Base-by-base conservation (phyloP, 92 coral and sea anemone species). In the Virgularia gustaviana region DNA sequence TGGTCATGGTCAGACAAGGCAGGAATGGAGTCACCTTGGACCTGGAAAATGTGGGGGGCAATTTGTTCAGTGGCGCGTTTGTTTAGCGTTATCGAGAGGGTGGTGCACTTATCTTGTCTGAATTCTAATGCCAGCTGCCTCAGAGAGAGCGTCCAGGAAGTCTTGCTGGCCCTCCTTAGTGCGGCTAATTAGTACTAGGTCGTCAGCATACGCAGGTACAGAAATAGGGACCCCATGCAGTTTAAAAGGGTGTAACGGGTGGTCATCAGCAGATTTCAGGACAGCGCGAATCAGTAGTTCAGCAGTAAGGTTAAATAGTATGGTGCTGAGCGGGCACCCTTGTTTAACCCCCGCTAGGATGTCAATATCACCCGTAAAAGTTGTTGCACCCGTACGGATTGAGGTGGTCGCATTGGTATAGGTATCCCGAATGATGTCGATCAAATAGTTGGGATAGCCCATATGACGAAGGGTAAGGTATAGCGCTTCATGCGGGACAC, bases 261-360 rank as follows among this genome's bases (percentile, higher is more conserved):
- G 6, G 1, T 9, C 3, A 2, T 13, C 13, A n/a, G 54, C 54
- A 6, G 53, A 9, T 32, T 52, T 2, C 4, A 8, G 20, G 7
- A 11, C 30, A n/a, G 38, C 42, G 0, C 72, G 54, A n/a, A 64
- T 9, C 32, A 64, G 4, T 0, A 64, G 72, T 36, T 64, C 72
- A 32, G 27, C 0, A 3, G 72, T 2, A 0, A 64, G 15, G 27
- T 39, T 64, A 36, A 64, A 64, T 1, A 64, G 54, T 0, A 64
- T 64, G 1, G 72, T 20, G 53, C 72, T 64, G 6, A 64, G 72
- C 11, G 72, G 72, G 28, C 72, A 64, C 19, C 72, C 72, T 22
- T 39, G 23, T 37, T 36, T 36, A 0, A 39, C 71, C 12, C 11
- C 23, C 9, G 71, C 27, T 1, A 28, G 27, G 52, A 63, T 47